Evolutionary conservation across 2,797 vertebrate species (phyloP).

Genomic region (Buceros bicornis): DNA sequence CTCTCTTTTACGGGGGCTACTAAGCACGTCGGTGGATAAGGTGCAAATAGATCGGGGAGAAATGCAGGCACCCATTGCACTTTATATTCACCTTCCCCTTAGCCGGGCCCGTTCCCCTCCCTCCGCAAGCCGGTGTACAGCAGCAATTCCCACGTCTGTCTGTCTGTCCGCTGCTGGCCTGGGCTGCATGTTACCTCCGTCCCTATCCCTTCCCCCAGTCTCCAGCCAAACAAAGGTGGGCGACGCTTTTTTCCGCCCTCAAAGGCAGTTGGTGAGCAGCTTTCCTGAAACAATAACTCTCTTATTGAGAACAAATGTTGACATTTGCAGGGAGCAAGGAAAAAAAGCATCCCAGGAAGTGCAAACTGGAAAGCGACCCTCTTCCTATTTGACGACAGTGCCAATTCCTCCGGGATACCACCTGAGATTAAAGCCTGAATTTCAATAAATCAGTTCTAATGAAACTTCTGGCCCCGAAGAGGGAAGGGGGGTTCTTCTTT

Average conservation of each 20-base stretch:
- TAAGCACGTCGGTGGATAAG: not conserved
- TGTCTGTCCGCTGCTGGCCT: not conserved
- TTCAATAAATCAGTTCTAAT: constrained; percentile 87
- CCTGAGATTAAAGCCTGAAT: constrained; percentile 88
- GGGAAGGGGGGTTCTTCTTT: constrained; percentile 62
- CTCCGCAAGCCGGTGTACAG: not conserved
- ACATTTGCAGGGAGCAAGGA: constrained; percentile 84
- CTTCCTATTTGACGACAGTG: constrained; percentile 82
- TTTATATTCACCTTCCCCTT: not conserved
- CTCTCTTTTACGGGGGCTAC: no score
- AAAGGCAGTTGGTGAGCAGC: constrained; percentile 83
- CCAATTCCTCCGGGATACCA: constrained; percentile 81
- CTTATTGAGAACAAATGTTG: constrained; percentile 93
- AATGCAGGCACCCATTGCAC: not conserved
- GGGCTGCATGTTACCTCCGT: not conserved
- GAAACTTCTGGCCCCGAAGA: constrained; percentile 77
- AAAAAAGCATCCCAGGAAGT: constrained; percentile 66
- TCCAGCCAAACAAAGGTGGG: constrained; percentile 77
- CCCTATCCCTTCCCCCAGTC: not conserved
- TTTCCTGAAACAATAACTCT: constrained; percentile 90
- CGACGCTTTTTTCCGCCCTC: constrained; percentile 79
- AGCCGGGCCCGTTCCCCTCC: not conserved
- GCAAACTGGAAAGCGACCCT: constrained; percentile 80
- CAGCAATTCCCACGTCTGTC: not conserved
- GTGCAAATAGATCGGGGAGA: not conserved